Base-by-base conservation (phyloP, 2,113 vertebrate species). In the Trinectes maculatus region DNA sequence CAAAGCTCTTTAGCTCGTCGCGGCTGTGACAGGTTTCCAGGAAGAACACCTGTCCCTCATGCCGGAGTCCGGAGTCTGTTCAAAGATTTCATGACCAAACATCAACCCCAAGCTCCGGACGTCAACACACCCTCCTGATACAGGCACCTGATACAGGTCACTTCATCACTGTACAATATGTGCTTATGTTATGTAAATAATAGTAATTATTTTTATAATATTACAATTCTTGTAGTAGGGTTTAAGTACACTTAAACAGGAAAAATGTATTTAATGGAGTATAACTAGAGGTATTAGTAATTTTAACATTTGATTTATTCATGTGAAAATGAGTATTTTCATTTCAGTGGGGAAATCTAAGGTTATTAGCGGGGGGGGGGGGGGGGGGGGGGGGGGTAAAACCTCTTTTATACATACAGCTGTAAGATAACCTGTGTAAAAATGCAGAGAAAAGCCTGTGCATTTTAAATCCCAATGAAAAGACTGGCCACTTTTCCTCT, bases 21-120 rank as follows among this genome's bases (percentile, higher is more conserved):
- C 59, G 34, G 55, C 44, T 58, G 56, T 60, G 75, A 61, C 70
- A 39, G 10, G 36, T 53, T 64, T 78, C 66, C 26, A 65, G 26
- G 37, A 76, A 46, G 48, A 80, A 62, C 77, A 88, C 79, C 84
- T 83, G 67, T 69, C 80, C 75, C 68, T 78, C 64, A 61, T 37
- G 83, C 58, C 59, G 46, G 22, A 8, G 63, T 66, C 65, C n/a
- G n/a, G 40, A 67, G 61, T 47, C 47, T 16, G 67, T 79, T 87
- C 71, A 86, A 87, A 89, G 76, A 65, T 59, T 73, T 68, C 47
- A 61, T 54, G 22, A 74, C 65, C 74, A 74, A 82, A 79, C 68
- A 25, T 25, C 55, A 25, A 80, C 88, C 80, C 39, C 70, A 16
- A 80, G 75, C 74, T 77, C 61, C 80, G 87, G 90, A 90, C 89